Evolutionary conservation across 1,140 invertebrate genomes (phyloP), one percentile per base, ranked within the genome.

Genomic region (Mycetomoellerius zeteki): DNA sequence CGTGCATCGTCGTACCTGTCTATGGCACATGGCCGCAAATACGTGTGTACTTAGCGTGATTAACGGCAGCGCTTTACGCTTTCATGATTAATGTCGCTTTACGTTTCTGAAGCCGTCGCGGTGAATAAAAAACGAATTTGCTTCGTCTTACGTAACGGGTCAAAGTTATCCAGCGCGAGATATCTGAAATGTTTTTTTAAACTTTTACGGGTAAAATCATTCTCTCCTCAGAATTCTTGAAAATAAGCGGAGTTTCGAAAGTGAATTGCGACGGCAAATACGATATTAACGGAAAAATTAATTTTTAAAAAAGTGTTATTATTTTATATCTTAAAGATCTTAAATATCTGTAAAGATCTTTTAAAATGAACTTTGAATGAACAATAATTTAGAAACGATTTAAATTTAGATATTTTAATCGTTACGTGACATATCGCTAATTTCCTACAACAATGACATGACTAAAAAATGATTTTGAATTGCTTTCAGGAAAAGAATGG

Each of bases 41-140:
- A 47, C 16, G 67, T 52, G 50, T 84, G 69, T 60, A 75, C 37
- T 75, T 60, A 69, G 33, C 80, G 43, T 84, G 80, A 84, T 84
- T 84, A 84, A 84, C 69, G 80, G 19, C 69, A 43, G 37, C 14
- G 19, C 69, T 75, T 73, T 50, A 24, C 37, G 30, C 8, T 33
- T 19, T 21, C 37, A 24, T 82, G 37, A 82, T 73, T 82, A 82
- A 82, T 24, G 67, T 4, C 54, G 52, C 69, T 73, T 75, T 71
- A 50, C 64, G 30, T 69, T 60, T 58, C 69, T 16, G 67, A 19
- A 60, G 24, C 69, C 67, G 30, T 52, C 58, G 43, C 54, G 24
- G 19, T 1, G 16, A 60, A 50, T 71, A 75, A 69, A 81, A 52
- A 12, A 19, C 6, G 24, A 84, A 84, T 84, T 84, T 43, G 54